Evolutionary conservation across 2,888 invertebrate genomes (phyloP), one percentile per base, ranked within the genome.

Genomic region (Fabriciana adippe): DNA sequence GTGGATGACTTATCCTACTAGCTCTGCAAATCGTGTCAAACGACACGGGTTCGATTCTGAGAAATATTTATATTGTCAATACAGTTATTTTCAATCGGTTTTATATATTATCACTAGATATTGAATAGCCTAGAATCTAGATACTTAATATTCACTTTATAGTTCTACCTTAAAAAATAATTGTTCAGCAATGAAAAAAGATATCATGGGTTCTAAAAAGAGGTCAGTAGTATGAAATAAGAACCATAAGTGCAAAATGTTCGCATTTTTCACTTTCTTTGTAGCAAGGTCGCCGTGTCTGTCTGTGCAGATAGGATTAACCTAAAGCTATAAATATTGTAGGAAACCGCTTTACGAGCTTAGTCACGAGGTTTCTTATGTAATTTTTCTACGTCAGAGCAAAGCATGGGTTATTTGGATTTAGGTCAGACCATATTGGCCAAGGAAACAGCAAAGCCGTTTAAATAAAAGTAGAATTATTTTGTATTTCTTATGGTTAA

Each of bases 281-380:
- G 55, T 50, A 41, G 67, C 67, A 70, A 72, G 72, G 72, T 72
- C 69, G 67, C 61, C 41, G 64, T 67, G 69, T 67, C 71, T 71
- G 66, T 65, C 57, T 50, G 62, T 71, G 67, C 51, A 63, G 70
- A 71, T 69, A 65, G 69, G 69, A 72, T 72, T 72, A 72, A 63
- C 70, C 70, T 61, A 55, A 62, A 66, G 67, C 69, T 64, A 69
- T 72, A 72, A 72, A 72, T 69, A 72, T 64, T 64, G 67, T 64
- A 65, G 55, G 41, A 67, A 69, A 67, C 65, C 63, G 69, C 66
- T 72, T 63, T 70, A 63, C 62, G 59, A 64, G 67, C 63, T 72
- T 72, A 72, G 72, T 67, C 67, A 70, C 72, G 65, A 64, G 59
- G 69, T 66, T 60, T 60, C 69, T 72, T 68, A 68, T 65, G 66